A percentile compares a stretch with the other conserved stretches of the same genome.
These are phyloP conservation scores for Lacanobia wlatinum DNA, from an alignment of 2,888 invertebrate genomes.

Conservation along the genomic window DNA sequence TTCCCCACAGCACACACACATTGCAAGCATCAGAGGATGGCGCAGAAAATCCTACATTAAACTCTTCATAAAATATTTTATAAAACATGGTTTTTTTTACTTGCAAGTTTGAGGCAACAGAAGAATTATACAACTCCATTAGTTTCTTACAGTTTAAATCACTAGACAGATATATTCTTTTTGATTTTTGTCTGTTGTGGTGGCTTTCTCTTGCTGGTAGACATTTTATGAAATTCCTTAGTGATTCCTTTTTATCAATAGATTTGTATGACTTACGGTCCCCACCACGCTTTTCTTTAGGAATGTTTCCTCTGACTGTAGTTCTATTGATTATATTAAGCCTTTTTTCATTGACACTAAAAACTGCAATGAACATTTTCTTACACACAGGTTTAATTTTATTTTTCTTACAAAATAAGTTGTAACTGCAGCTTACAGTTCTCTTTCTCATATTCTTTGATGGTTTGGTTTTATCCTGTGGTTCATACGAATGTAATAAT, in stretches of 20 bases:
- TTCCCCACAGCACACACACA: slow-evolving; percentile 52
- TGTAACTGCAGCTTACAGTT: slow-evolving; percentile 47
- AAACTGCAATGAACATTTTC: slow-evolving; percentile 44
- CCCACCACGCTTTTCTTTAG: slow-evolving; percentile 63
- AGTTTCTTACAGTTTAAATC: slow-evolving; percentile 55
- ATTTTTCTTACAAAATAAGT: slow-evolving; percentile 46
- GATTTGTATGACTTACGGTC: slow-evolving; percentile 54
- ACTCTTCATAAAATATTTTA: slow-evolving; percentile 57
- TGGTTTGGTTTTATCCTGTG: slow-evolving; percentile 46
- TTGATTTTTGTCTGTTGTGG: slow-evolving; percentile 64
- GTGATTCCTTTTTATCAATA: slow-evolving; percentile 59
- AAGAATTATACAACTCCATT: slow-evolving; percentile 63
- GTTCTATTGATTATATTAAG: slow-evolving; percentile 46
- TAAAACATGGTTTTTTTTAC: too few species aligned
- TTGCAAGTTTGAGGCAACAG: slow-evolving; percentile 43
- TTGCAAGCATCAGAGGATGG: slow-evolving; percentile 66
- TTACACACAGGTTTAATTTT: slow-evolving; percentile 53
- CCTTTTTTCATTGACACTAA: slow-evolving; percentile 51
- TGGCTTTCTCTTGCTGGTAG: slow-evolving; percentile 66
- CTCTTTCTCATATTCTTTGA: slow-evolving; percentile 46
- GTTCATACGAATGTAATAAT: slow-evolving; percentile 44
- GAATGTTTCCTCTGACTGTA: slow-evolving; percentile 48
- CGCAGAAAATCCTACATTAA: slow-evolving; percentile 67
- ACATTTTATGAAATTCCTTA: slow-evolving; percentile 57
- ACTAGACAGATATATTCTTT: slow-evolving; percentile 61